These are phyloP conservation scores for Saccopteryx leptura DNA, from an alignment of 2,113 vertebrate genomes.

Conservation along the genomic window DNA sequence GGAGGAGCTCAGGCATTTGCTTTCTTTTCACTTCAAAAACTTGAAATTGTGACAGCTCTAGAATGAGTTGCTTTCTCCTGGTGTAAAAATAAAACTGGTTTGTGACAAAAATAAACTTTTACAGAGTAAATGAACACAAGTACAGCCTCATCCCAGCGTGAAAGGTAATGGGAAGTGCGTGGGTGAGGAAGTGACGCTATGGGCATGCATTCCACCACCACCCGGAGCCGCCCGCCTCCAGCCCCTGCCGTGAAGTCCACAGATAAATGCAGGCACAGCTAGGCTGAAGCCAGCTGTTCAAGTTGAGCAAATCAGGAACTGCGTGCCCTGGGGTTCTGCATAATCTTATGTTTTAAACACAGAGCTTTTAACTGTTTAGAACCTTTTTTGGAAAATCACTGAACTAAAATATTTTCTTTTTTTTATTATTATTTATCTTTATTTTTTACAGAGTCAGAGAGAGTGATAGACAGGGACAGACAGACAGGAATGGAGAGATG, in stretches of 20 bases:
- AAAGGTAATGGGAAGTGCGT: neutral
- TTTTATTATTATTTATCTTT: too few species aligned
- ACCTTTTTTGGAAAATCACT: neutral
- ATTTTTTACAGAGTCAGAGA: too few species aligned
- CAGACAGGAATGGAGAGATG: too few species aligned
- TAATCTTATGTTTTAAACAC: slow-evolving; percentile 45
- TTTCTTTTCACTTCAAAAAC: slow-evolving; percentile 49
- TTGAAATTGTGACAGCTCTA: neutral
- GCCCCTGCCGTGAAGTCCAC: neutral
- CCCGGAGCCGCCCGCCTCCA: neutral
- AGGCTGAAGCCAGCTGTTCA: neutral
- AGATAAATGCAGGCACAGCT: neutral
- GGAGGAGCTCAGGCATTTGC: neutral
- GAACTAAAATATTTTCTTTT: neutral
- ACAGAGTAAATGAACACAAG: slow-evolving; percentile 43
- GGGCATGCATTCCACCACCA: neutral
- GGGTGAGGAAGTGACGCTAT: neutral
- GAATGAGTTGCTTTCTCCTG: slow-evolving; percentile 12
- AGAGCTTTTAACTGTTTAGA: neutral
- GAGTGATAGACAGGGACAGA: too few species aligned
- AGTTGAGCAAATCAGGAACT: slow-evolving; percentile 11
- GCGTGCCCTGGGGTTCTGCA: neutral
- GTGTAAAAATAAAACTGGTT: slow-evolving; percentile 60
- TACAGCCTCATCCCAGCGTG: neutral
- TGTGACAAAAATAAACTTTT: slow-evolving; percentile 67